A percentile compares a stretch with the other conserved stretches of the same genome.
Conservation (phyloP, 1,140 invertebrate genomes). For the Scaptomyza hsui region DNA sequence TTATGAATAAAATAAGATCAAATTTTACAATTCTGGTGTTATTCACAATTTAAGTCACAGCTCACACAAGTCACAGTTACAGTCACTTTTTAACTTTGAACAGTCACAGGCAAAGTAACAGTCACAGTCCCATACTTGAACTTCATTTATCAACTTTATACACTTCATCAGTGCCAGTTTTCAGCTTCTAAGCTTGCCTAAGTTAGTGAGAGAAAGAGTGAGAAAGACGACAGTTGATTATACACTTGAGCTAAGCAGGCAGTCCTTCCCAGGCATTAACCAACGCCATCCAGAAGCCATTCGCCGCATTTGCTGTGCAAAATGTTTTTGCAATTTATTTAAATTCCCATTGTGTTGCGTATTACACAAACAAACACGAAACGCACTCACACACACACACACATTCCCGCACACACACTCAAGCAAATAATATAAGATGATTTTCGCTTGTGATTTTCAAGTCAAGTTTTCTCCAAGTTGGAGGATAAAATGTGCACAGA, state of each 20-base stretch:
- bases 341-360: constrained; percentile 54
- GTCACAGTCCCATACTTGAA: constrained; percentile 1
- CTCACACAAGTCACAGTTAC: background rate
- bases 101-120: background rate
- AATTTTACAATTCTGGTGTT: too few relatives aligned
- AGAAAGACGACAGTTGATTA: constrained; percentile 48
- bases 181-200: constrained; percentile 11
- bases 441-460: constrained; percentile 59
- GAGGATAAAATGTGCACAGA: constrained; percentile 37
- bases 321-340: constrained; percentile 75
- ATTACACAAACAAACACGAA: background rate
- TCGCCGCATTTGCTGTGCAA: constrained; percentile 31
- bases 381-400: background rate
- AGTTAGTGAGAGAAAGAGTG: background rate
- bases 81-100: background rate
- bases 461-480: background rate
- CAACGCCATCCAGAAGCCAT: background rate
- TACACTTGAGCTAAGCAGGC: constrained; percentile 48
- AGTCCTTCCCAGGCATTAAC: background rate
- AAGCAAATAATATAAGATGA: constrained; percentile 56
- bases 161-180: constrained; percentile 54
- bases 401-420: constrained; percentile 27
- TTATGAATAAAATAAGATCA: too few relatives aligned
- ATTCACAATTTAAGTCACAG: background rate
- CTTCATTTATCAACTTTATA: constrained; percentile 58